These are phyloP conservation scores for Channallabes apus DNA, from an alignment of 2,797 vertebrate species.

Conservation along the genomic window DNA sequence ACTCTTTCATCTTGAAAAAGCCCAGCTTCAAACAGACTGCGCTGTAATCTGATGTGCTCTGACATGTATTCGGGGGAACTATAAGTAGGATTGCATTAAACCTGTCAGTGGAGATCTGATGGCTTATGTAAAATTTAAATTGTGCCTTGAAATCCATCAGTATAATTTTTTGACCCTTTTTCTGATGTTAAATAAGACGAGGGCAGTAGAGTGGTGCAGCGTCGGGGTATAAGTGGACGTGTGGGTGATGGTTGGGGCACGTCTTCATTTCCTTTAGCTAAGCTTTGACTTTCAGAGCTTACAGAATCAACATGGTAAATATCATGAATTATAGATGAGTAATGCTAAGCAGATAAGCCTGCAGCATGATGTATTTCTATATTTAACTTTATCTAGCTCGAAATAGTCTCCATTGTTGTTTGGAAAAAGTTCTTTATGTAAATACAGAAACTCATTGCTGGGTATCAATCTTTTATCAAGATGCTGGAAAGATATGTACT, in stretches of 20 bases:
- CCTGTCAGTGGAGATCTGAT: constrained; percentile 27
- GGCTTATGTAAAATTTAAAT: constrained; percentile 38
- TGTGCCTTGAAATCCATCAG: constrained; percentile 13
- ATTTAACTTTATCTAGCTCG: background rate
- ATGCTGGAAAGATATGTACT: background rate
- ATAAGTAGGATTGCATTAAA: constrained; percentile 18
- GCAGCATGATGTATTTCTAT: background rate
- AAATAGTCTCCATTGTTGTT: background rate
- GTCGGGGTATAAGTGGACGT: background rate
- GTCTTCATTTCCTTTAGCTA: background rate
- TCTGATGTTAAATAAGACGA: background rate
- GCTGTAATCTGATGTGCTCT: constrained; percentile 22
- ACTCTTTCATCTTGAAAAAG: constrained; percentile 32
- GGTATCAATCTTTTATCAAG: background rate
- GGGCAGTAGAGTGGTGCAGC: background rate
- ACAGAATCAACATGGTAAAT: constrained; percentile 1
- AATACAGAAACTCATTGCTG: background rate
- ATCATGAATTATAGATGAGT: constrained; percentile 7
- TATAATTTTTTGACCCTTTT: background rate
- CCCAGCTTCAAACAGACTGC: constrained; percentile 13
- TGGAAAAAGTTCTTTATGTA: background rate
- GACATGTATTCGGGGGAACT: constrained; percentile 16
- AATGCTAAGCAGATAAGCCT: background rate
- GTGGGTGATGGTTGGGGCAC: background rate
- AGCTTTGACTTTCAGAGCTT: background rate